These are phyloP conservation scores for Callyntrura guangdongensis DNA, from an alignment of 2,888 invertebrate species.

Conservation along the genomic window DNA sequence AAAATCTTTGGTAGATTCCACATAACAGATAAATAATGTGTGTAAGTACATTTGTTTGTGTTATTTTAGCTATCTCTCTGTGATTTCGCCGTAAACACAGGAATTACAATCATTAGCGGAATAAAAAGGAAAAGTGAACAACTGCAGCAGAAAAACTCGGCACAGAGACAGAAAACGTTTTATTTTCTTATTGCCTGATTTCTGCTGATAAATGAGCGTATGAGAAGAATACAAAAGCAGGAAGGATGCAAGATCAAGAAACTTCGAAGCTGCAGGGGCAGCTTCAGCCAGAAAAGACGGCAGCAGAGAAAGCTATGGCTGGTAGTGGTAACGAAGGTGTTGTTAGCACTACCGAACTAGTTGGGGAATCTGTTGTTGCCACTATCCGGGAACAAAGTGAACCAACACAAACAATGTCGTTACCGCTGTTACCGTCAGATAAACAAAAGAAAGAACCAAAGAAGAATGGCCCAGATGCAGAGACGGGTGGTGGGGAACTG, in stretches of 20 bases:
- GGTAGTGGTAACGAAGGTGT: neutral
- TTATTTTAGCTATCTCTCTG: neutral
- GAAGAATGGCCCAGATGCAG: neutral
- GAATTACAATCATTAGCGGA: neutral
- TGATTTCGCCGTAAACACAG: neutral
- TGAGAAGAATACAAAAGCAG: neutral
- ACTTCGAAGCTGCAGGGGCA: neutral
- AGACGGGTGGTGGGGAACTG: neutral
- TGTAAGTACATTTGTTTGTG: neutral
- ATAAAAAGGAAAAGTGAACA: neutral
- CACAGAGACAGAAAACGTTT: neutral
- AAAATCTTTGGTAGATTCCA: no score
- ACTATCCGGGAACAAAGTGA: neutral
- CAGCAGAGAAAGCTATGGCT: neutral
- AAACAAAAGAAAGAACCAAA: neutral
- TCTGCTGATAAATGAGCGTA: neutral
- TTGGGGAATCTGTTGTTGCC: neutral
- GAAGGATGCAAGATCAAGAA: conserved; percentile 19
- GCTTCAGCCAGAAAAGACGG: neutral
- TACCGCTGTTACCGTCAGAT: neutral
- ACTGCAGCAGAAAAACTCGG: neutral
- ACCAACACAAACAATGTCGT: conserved; percentile 15
- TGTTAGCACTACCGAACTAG: neutral
- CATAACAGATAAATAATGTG: neutral
- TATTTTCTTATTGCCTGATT: neutral